phyloP scores from a whole-genome alignment of 1,140 invertebrate species.

The Drosophila arizonae region DNA sequence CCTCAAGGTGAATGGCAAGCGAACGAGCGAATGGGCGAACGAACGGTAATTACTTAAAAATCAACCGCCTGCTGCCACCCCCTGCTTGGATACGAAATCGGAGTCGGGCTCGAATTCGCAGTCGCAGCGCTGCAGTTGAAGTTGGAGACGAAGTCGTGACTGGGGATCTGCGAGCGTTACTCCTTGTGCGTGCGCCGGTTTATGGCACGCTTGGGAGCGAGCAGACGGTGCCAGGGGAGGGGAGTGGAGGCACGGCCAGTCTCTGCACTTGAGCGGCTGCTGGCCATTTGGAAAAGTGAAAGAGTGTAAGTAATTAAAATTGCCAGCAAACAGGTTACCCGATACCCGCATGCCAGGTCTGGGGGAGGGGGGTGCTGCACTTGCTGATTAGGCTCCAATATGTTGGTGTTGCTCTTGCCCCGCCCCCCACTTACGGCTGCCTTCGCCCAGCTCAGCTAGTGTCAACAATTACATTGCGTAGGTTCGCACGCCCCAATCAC shows the following conservation, averaged over 20 bases:
- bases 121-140: background rate
- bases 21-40: conserved; percentile 10
- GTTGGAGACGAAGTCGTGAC: conserved; percentile 1
- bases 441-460: background rate
- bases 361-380: background rate
- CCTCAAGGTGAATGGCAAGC: conserved; percentile 73
- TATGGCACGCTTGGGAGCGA: conserved; percentile 68
- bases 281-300: conserved; percentile 70
- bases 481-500: conserved; percentile 32
- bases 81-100: conserved; percentile 1
- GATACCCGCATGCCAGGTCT: conserved; percentile 42
- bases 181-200: conserved; percentile 60
- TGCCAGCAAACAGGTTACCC: conserved; percentile 47
- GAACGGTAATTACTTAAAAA: conserved; percentile 78
- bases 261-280: conserved; percentile 72
- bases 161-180: conserved; percentile 27
- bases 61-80: conserved; percentile 43
- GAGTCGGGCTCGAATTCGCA: conserved; percentile 8
- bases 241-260: background rate
- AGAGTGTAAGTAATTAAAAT: conserved; percentile 76
- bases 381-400: conserved; percentile 36
- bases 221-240: background rate
- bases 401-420: conserved; percentile 20
- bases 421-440: conserved; percentile 16
- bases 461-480: conserved; percentile 25